Evolutionary conservation across 2,888 invertebrate species (phyloP).

Genomic region (Timandra comae): DNA sequence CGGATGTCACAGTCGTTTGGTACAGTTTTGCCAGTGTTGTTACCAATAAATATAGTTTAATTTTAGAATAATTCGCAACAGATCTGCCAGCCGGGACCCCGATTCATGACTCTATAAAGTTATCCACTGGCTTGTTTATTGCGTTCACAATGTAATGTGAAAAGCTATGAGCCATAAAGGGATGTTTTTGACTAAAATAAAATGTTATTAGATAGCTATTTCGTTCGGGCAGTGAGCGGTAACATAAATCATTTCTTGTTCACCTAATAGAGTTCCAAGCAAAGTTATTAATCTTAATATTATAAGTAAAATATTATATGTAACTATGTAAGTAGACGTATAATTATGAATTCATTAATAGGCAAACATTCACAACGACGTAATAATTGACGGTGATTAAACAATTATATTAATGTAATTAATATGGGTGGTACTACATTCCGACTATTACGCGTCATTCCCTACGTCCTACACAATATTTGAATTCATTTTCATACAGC

Average conservation of each 20-base stretch:
- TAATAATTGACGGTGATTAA: too few relatives aligned
- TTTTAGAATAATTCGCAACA: slow-evolving; percentile 61
- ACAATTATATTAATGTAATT: too few relatives aligned
- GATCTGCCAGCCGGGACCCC: slow-evolving; percentile 33
- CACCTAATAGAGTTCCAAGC: too few relatives aligned
- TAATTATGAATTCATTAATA: too few relatives aligned
- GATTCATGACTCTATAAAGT: slow-evolving; percentile 48
- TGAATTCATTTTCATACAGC: too few relatives aligned
- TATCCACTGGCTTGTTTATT: slow-evolving; percentile 42
- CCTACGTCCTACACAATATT: too few relatives aligned
- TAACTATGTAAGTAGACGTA: too few relatives aligned
- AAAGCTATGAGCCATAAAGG: slow-evolving; percentile 23
- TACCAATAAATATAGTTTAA: slow-evolving; percentile 55
- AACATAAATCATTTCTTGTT: slow-evolving; percentile 8
- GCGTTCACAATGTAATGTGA: slow-evolving; percentile 37
- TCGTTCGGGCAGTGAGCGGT: slow-evolving; percentile 16
- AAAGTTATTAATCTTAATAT: too few relatives aligned
- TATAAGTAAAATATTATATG: too few relatives aligned
- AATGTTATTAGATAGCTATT: slow-evolving; percentile 23
- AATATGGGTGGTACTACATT: too few relatives aligned
- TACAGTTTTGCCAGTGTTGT: slow-evolving; percentile 43
- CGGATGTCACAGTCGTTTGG: slow-evolving; percentile 61
- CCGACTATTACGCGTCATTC: too few relatives aligned
- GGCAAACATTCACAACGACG: too few relatives aligned
- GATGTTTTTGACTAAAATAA: slow-evolving; percentile 28